Base-by-base conservation (phyloP, 2,888 invertebrate species). In the Hanleya hanleyi region DNA sequence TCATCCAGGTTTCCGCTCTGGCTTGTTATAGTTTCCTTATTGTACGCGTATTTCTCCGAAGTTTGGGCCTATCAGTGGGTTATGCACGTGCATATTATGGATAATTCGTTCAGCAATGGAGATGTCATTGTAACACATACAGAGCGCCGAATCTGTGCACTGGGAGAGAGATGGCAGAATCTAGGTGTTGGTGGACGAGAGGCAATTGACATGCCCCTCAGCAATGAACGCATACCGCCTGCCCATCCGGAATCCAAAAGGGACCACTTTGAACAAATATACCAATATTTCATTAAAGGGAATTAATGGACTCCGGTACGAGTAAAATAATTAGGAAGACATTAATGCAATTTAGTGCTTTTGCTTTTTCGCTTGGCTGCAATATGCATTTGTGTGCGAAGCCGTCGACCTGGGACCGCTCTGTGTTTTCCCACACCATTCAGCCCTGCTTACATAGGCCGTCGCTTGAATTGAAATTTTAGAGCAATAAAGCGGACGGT, bases 291-390 rank as follows among this genome's bases (percentile, higher is more conserved):
- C 57, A 57, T 57, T 57, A 57, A 57, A 29, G 57, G 15, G 32
- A 57, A 57, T 57, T 7, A 57, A 57, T 57, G 57, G 57, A 57
- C 57, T 57, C 12, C 26, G 57, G 29, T 29, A 29, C 12, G 57
- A 26, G 57, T 57, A 57, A 57, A 57, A 32, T 57, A 57, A 57
- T 57, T 57, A 57, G 57, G 22, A n/a, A 29, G 29, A 57, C 9
- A 57, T 57, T 57, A 57, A 57, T 57, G 57, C 29, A 57, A 57
- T 57, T 57, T 57, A 15, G 22, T 32, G 57, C 57, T 57, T 57
- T 29, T 57, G 57, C 57, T 32, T 57, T 57, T 57, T 32, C 32
- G 29, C 57, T 57, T 57, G 57, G 22, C 57, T 32, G 32, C 29
- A 15, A 57, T 57, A 22, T 22, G 32, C 4, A 32, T 22, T 57